Evolutionary conservation across 2,113 vertebrate genomes (phyloP), one percentile per base, ranked within the genome.

Genomic region (Pycnonotus jocosus): DNA sequence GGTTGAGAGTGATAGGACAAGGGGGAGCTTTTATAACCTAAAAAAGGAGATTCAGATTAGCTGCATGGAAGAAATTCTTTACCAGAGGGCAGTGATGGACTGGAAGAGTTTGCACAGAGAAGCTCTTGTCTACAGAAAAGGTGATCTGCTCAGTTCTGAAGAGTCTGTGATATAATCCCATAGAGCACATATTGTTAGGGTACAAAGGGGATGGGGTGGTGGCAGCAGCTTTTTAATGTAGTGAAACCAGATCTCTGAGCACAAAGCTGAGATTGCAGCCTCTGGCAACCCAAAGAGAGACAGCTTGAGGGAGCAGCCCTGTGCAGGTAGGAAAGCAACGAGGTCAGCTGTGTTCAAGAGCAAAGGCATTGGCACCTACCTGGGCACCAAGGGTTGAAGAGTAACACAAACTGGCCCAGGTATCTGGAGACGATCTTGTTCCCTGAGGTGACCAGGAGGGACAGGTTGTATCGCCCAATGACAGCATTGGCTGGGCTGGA

Each of bases 311-410:
- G 50, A 70, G 33, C n/a, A 73, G 64, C n/a, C 65, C 20, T n/a
- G 28, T 30, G 50, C 30, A 33, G 38, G 9, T 2, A 5, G 23
- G 7, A 78, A 71, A 83, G 22, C 57, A 79, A 25, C 61, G 11
- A 42, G 30, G 15, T 33, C 31, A 13, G 31, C 50, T 79, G 24
- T 2, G 1, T 11, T 48, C 40, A 51, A 57, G 45, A 68, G 53
- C n/a, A 48, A 81, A 47, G 48, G 19, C 6, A 4, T 3, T 27
- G 61, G 40, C 56, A 86, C 97, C 57, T 97, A 99, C 99, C 99
- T 98, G 97, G 97, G 94, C 98, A 98, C 99, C 99, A 99, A 0
- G 99, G 99, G 82, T 99, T 99, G 73, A 99, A 99, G 78, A 99
- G 98, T 61, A 99, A 91, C 90, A 98, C 94, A 91, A 99, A 99